Evolutionary conservation across 2,113 vertebrate genomes (phyloP).

Genomic region (Cricetomys ansorgei): DNA sequence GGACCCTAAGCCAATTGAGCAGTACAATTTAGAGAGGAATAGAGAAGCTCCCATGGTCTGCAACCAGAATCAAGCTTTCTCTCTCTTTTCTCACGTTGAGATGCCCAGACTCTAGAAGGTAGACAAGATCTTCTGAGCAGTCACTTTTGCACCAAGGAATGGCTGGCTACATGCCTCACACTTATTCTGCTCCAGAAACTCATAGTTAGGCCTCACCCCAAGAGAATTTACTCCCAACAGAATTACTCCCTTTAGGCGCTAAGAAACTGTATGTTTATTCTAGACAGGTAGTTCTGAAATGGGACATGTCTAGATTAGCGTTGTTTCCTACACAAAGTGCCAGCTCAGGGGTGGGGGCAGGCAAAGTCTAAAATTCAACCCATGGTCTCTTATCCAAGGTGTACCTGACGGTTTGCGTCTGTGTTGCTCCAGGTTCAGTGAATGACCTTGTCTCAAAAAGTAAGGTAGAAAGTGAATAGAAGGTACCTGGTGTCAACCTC

Average conservation of each 20-base stretch:
- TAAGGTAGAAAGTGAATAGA: neutral
- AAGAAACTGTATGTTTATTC: neutral
- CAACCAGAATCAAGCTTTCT: neutral
- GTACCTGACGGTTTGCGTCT: neutral
- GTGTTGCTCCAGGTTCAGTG: neutral
- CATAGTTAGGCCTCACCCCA: neutral
- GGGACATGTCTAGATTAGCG: neutral
- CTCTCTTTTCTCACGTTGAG: neutral
- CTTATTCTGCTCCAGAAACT: neutral
- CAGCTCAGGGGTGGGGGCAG: neutral
- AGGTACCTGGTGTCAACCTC: neutral
- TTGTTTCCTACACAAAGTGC: neutral
- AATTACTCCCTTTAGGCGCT: too few species aligned
- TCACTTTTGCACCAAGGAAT: too few species aligned
- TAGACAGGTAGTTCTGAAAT: constrained; percentile 9
- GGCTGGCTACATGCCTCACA: neutral
- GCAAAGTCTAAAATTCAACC: neutral
- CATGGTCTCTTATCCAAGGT: neutral
- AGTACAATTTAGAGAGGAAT: neutral
- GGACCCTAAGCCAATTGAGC: neutral
- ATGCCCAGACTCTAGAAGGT: neutral
- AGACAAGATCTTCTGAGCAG: neutral
- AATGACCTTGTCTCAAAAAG: neutral
- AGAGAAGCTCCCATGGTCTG: neutral
- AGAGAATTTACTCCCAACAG: neutral